phyloP scores from a whole-genome alignment of 2,888 invertebrate species.

The Phaedon cochleariae region DNA sequence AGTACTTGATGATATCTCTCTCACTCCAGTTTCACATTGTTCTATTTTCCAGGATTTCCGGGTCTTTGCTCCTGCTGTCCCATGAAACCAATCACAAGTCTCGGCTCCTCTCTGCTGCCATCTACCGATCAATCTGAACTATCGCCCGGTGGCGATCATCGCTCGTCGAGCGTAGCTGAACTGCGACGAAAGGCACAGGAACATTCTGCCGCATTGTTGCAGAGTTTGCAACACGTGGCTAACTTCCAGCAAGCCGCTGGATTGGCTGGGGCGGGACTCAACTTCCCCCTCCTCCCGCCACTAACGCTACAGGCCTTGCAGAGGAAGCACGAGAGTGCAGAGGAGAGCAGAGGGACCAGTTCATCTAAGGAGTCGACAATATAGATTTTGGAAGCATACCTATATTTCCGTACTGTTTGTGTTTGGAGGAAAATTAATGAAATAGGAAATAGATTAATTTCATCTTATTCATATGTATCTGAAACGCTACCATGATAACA shows the following conservation, averaged over 20 bases:
- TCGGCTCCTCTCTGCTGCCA: constrained; percentile 54
- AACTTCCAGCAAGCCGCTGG: constrained; percentile 70
- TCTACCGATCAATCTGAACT: constrained; percentile 59
- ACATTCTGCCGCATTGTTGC: constrained; percentile 88
- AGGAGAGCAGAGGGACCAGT: constrained; percentile 29
- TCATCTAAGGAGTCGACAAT: constrained; percentile 28
- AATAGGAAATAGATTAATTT: no score
- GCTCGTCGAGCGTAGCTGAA: constrained; percentile 90
- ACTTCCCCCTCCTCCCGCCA: constrained; percentile 65
- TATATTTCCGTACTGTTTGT: not conserved
- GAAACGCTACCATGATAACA: no score
- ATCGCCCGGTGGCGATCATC: constrained; percentile 68
- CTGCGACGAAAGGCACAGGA: constrained; percentile 92
- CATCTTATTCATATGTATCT: not conserved
- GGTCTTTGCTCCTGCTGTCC: constrained; percentile 84
- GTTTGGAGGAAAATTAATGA: no score
- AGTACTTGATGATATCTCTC: no score
- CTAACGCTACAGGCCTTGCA: constrained; percentile 58
- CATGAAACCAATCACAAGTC: constrained; percentile 66
- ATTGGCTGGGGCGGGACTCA: constrained; percentile 60
- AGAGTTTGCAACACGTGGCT: constrained; percentile 74
- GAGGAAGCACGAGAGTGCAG: constrained; percentile 55
- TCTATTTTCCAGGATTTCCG: constrained; percentile 76
- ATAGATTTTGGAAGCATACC: constrained; percentile 5
- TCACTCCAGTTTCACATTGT: no score